These are phyloP conservation scores for Spondyliosoma cantharus DNA, from an alignment of 2,797 vertebrate genomes.

Conservation along the genomic window DNA sequence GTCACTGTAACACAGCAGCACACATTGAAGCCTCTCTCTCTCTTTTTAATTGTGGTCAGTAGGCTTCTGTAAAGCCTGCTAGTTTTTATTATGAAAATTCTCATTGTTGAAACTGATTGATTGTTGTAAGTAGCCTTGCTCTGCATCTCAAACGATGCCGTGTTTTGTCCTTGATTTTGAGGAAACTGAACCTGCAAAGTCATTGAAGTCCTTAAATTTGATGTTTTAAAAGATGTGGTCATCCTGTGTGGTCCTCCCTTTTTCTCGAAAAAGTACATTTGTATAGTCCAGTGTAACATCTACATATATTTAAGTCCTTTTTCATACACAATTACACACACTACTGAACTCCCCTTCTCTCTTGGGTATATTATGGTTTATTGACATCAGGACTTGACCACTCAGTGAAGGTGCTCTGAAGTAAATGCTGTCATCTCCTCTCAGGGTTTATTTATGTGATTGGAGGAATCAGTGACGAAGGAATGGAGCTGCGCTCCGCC, in stretches of 20 bases:
- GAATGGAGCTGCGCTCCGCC: constrained; percentile 91
- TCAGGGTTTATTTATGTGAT: constrained; percentile 95
- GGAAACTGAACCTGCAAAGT: no score
- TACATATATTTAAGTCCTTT: neutral
- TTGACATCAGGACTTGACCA: neutral
- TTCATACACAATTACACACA: neutral
- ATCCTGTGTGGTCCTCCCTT: neutral
- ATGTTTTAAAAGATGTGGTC: no score
- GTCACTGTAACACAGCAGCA: no score
- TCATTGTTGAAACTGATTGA: no score
- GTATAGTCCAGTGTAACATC: neutral
- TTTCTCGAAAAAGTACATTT: neutral
- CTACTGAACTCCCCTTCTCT: neutral
- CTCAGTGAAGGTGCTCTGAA: neutral
- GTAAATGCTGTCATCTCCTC: neutral
- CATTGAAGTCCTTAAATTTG: no score
- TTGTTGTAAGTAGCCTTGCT: no score
- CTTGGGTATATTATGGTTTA: neutral
- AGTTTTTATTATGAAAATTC: no score
- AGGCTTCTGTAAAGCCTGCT: no score
- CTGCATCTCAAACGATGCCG: no score
- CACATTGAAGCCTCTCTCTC: no score
- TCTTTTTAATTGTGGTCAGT: no score
- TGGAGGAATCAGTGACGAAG: constrained; percentile 94
- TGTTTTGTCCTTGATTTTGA: no score